These are phyloP conservation scores for Sebastolobus alascanus DNA, from an alignment of 2,797 vertebrate species.

Conservation along the genomic window DNA sequence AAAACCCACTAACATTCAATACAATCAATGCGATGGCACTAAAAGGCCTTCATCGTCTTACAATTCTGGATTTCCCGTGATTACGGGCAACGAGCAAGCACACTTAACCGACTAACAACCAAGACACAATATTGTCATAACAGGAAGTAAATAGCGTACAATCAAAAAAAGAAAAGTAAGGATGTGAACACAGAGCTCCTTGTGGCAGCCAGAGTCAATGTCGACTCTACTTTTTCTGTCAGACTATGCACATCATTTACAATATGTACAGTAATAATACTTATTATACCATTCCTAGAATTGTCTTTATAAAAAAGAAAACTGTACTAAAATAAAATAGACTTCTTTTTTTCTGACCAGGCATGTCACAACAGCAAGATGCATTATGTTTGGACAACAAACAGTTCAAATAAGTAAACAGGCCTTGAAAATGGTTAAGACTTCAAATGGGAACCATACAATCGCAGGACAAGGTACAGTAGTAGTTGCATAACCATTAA, in stretches of 20 bases:
- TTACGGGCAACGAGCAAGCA: slow-evolving; percentile 30
- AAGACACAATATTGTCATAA: slow-evolving; percentile 35
- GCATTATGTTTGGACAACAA: slow-evolving; percentile 44
- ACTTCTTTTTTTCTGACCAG: slow-evolving; percentile 47
- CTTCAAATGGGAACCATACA: slow-evolving; percentile 51
- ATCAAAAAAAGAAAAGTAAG: slow-evolving; percentile 26
- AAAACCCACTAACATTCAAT: slow-evolving; percentile 55
- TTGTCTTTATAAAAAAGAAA: slow-evolving; percentile 58
- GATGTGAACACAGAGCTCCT: slow-evolving; percentile 44
- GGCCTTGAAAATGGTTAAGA: slow-evolving; percentile 59
- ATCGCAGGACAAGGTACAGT: slow-evolving; percentile 50
- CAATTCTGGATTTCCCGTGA: slow-evolving; percentile 70
- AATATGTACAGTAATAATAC: slow-evolving; percentile 63
- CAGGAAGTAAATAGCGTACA: slow-evolving; percentile 37
- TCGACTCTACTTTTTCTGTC: slow-evolving; percentile 27
- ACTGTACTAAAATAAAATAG: slow-evolving; percentile 71
- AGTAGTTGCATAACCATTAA: slow-evolving; percentile 72
- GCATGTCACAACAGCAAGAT: slow-evolving; percentile 61
- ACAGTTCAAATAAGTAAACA: slow-evolving; percentile 59
- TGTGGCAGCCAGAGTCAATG: slow-evolving; percentile 41
- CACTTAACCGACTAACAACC: slow-evolving; percentile 33
- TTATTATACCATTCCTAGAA: slow-evolving; percentile 34
- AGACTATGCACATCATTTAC: slow-evolving; percentile 66
- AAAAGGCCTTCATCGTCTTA: slow-evolving; percentile 52
- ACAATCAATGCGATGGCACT: slow-evolving; percentile 42